A percentile compares a stretch with the other conserved stretches of the same genome.
Evolutionary conservation across 2,797 vertebrate genomes (phyloP).

Genomic region (Melanotaenia maccullochi): DNA sequence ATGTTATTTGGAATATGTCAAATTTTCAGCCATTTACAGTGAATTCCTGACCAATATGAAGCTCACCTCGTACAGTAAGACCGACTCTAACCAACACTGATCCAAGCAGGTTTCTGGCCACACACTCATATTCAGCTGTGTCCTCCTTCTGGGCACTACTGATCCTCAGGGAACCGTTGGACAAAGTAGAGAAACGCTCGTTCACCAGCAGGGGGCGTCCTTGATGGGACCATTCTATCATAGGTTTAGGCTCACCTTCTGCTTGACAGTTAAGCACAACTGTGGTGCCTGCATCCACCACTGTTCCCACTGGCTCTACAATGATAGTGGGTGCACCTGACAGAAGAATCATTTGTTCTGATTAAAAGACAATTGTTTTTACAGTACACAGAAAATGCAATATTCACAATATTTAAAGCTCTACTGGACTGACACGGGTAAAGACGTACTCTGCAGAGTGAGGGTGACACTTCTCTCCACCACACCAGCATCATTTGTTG

Average conservation of each 20-base stretch:
- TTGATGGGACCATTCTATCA: constrained; percentile 88
- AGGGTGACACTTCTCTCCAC: constrained; percentile 90
- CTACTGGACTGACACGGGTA: background rate
- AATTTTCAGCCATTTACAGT: background rate
- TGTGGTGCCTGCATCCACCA: constrained; percentile 86
- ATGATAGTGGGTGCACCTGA: constrained; percentile 89
- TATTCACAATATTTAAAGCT: no score
- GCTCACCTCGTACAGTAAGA: constrained; percentile 89
- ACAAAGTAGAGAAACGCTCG: constrained; percentile 80
- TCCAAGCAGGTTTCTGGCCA: constrained; percentile 92
- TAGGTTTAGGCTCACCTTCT: constrained; percentile 88
- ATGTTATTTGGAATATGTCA: background rate
- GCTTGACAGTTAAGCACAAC: constrained; percentile 91
- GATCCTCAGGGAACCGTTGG: constrained; percentile 88
- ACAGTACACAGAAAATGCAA: background rate
- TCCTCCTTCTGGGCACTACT: constrained; percentile 87
- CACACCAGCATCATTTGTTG: constrained; percentile 92
- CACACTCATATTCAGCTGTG: constrained; percentile 92
- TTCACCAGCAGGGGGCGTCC: constrained; percentile 79
- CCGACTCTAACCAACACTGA: constrained; percentile 85
- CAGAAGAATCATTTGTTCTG: background rate
- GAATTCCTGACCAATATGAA: background rate
- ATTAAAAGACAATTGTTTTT: background rate
- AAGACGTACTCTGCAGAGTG: constrained; percentile 90
- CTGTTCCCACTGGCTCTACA: constrained; percentile 85